These are phyloP conservation scores for Novumbra hubbsi DNA, from an alignment of 2,797 vertebrate genomes.

Conservation along the genomic window DNA sequence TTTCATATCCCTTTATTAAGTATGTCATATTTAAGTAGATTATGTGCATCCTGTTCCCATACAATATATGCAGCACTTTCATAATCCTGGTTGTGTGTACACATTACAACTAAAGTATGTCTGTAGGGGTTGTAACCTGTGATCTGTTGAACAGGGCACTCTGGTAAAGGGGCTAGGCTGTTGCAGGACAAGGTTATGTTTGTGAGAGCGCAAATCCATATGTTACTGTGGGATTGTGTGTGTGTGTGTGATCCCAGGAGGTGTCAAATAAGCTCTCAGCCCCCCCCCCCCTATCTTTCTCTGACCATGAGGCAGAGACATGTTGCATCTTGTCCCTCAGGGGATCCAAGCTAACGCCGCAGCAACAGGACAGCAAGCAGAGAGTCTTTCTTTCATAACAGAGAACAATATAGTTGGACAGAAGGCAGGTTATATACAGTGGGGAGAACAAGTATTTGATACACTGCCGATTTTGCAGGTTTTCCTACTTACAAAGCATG, in stretches of 20 bases:
- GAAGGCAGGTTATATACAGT: too few relatives aligned
- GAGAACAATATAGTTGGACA: slow-evolving; percentile 26
- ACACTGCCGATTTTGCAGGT: too few relatives aligned
- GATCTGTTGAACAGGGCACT: not conserved
- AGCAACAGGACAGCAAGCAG: slow-evolving; percentile 1
- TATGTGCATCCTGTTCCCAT: too few relatives aligned
- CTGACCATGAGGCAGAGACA: not conserved
- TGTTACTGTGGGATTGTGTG: not conserved
- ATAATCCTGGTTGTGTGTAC: too few relatives aligned
- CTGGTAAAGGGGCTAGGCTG: not conserved
- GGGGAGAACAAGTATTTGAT: too few relatives aligned
- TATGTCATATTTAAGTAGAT: too few relatives aligned
- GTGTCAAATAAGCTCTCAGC: slow-evolving; percentile 7
- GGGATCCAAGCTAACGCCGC: slow-evolving; percentile 19
- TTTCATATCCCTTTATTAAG: too few relatives aligned
- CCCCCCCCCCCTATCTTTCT: slow-evolving; percentile 12
- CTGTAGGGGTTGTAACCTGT: not conserved
- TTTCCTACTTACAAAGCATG: too few relatives aligned
- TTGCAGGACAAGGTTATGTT: not conserved
- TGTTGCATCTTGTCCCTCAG: slow-evolving; percentile 12
- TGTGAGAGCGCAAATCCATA: not conserved
- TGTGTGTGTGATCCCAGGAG: slow-evolving; percentile 18
- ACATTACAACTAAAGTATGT: not conserved
- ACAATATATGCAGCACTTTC: not conserved
- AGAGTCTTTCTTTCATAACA: slow-evolving; percentile 23